Evolutionary conservation across 2,113 vertebrate species (phyloP), one percentile per base, ranked within the genome.

Genomic region (Hemiprocne comata): DNA sequence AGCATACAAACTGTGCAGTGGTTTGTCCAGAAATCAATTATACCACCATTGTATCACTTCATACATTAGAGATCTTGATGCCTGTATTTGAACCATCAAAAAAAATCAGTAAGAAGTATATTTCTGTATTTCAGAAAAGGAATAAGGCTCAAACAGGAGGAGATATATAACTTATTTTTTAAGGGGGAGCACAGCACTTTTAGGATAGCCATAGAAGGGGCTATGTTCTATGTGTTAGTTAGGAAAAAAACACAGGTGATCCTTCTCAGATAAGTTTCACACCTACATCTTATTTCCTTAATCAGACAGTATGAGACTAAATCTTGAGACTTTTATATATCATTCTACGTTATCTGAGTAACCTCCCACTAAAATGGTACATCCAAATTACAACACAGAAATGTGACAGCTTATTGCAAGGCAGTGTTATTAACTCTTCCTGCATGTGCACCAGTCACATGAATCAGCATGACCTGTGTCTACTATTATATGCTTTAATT

Each of bases 341-440:
- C 12, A 12, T 71, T 87, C 69, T 54, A 15, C 2, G 1, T 84
- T 54, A 58, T 36, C 69, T 57, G 50, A 88, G 53, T 40, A 81
- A 64, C 15, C 31, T 87, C 36, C 42, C 21, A 13, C 26, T 84
- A 50, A 85, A 90, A 46, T 1, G 5, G 55, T 55, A 28, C 33
- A 42, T 44, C 60, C n/a, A 51, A 76, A 78, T 75, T 53, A 51
- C 34, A 71, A 20, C 58, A 85, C 34, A 61, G 74, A 67, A 80
- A 61, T 58, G 55, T 69, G 55, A 50, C 19, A 78, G 31, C 17
- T 93, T 74, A 15, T 58, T 90, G 54, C 78, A 91, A 73, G 73
- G 60, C 78, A 80, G 14, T 21, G 38, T 53, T 67, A 67, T 87
- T 90, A 90, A 94, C 62, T 89, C 78, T 83, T 94, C 80, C 79